Percentiles rank a stretch among this genome's conserved stretches.
phyloP scores from a whole-genome alignment of 2,888 invertebrate genomes.

The Orchesella flavescens region DNA sequence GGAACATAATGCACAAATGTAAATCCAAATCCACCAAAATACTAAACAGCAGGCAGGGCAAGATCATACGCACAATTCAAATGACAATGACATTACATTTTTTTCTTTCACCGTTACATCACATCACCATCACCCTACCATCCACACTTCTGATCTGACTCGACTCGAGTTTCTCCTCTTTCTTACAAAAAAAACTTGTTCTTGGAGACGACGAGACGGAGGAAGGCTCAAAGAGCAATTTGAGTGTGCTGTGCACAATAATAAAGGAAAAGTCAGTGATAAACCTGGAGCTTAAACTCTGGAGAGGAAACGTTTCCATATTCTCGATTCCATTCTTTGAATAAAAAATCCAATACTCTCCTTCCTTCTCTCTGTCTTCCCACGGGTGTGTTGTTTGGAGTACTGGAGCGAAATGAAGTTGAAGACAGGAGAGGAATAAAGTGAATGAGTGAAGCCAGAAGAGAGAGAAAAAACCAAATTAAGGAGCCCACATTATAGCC shows the following conservation, averaged over 20 bases:
- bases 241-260: background rate
- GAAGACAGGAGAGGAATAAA: constrained; percentile 16
- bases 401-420: constrained; percentile 5
- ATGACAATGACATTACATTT: constrained; percentile 58
- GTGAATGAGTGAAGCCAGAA: constrained; percentile 1
- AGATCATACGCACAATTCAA: constrained; percentile 13
- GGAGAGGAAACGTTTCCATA: too few species aligned
- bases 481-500: constrained; percentile 51
- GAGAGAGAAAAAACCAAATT: constrained; percentile 50
- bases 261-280: constrained; percentile 39
- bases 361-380: constrained; percentile 10
- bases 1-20: too few species aligned
- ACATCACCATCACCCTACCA: background rate
- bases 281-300: background rate
- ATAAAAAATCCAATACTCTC: background rate
- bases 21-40: too few species aligned
- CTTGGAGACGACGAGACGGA: too few species aligned
- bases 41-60: background rate
- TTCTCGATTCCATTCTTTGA: background rate
- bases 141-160: background rate
- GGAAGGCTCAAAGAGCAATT: constrained; percentile 1
- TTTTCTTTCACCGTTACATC: background rate
- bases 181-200: too few species aligned
- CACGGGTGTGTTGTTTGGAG: constrained; percentile 21
- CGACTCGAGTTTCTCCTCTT: background rate